phyloP scores from a whole-genome alignment of 2,888 invertebrate genomes.

The Malthinus seriepunctatus region DNA sequence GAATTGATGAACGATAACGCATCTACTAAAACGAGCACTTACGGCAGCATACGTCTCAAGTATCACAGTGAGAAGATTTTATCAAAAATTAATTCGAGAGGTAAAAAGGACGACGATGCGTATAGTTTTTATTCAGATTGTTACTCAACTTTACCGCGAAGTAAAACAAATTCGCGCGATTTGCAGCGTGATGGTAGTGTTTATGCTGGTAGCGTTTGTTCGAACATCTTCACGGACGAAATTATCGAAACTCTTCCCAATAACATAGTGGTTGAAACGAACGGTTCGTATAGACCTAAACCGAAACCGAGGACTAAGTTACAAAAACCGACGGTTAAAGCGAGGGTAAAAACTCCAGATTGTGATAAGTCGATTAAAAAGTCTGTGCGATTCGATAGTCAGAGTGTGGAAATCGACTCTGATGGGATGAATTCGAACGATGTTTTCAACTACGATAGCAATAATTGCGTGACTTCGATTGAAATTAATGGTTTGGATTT shows the following conservation, averaged over 20 bases:
- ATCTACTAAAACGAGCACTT: slow-evolving; percentile 5
- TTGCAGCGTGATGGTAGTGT: background rate
- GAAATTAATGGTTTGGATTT: background rate
- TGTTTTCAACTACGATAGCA: background rate
- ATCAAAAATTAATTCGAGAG: slow-evolving; percentile 46
- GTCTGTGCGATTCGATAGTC: slow-evolving; percentile 50
- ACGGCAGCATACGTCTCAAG: slow-evolving; percentile 45
- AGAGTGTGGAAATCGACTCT: slow-evolving; percentile 41
- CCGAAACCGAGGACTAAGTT: slow-evolving; percentile 47
- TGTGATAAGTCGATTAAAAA: slow-evolving; percentile 48
- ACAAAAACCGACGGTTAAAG: slow-evolving; percentile 25
- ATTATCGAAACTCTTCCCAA: too few relatives aligned
- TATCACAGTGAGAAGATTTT: slow-evolving; percentile 52
- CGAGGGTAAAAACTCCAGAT: slow-evolving; percentile 37
- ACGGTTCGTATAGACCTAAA: slow-evolving; percentile 33
- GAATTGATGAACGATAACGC: slow-evolving; percentile 3
- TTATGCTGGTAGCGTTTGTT: background rate
- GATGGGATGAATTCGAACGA: slow-evolving; percentile 4
- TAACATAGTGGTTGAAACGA: background rate
- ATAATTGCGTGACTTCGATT: background rate
- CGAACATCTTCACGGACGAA: background rate
- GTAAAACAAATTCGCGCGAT: background rate
- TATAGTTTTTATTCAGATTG: slow-evolving; percentile 9
- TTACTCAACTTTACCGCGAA: background rate
- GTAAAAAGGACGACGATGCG: slow-evolving; percentile 34